Evolutionary conservation across 2,888 invertebrate species (phyloP).

Genomic region (Orchestes rusci): DNA sequence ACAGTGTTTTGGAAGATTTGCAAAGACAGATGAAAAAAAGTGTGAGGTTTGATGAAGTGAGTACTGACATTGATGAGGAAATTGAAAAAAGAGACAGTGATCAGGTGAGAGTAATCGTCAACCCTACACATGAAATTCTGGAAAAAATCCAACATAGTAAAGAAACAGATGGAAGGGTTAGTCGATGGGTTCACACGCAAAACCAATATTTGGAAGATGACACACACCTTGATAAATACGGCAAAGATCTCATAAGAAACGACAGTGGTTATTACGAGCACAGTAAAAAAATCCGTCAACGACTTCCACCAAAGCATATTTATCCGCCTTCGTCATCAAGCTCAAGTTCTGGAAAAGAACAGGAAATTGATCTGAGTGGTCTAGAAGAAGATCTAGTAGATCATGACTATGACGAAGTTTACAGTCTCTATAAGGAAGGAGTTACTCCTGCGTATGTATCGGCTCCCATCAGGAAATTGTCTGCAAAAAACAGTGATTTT

Average conservation of each 20-base stretch:
- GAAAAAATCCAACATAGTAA: conserved; percentile 25
- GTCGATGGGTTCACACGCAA: conserved; percentile 41
- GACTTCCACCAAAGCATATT: conserved; percentile 40
- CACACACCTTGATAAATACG: conserved; percentile 3
- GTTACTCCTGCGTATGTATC: conserved; percentile 20
- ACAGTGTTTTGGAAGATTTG: conserved; percentile 34
- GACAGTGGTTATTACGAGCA: conserved; percentile 41
- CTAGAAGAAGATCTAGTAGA: conserved; percentile 2
- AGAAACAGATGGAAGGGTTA: conserved; percentile 28
- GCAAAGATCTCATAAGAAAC: conserved; percentile 32
- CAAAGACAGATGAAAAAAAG: conserved; percentile 40
- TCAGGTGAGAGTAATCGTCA: conserved; percentile 23
- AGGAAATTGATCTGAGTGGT: conserved; percentile 1
- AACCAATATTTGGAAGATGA: conserved; percentile 34
- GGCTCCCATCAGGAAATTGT: conserved; percentile 5
- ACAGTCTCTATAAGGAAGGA: conserved; percentile 37
- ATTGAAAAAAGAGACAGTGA: conserved; percentile 16
- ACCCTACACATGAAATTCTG: conserved; percentile 23
- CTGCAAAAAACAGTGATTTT: conserved; percentile 49
- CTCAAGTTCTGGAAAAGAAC: conserved; percentile 11
- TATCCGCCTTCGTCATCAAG: conserved; percentile 32
- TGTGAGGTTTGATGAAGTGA: conserved; percentile 39
- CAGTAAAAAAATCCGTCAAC: conserved; percentile 39
- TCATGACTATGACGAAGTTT: conserved; percentile 28
- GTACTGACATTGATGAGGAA: conserved; percentile 32